Evolutionary conservation across 1,140 invertebrate species (phyloP).

Genomic region (Hylyphantes graminicola): DNA sequence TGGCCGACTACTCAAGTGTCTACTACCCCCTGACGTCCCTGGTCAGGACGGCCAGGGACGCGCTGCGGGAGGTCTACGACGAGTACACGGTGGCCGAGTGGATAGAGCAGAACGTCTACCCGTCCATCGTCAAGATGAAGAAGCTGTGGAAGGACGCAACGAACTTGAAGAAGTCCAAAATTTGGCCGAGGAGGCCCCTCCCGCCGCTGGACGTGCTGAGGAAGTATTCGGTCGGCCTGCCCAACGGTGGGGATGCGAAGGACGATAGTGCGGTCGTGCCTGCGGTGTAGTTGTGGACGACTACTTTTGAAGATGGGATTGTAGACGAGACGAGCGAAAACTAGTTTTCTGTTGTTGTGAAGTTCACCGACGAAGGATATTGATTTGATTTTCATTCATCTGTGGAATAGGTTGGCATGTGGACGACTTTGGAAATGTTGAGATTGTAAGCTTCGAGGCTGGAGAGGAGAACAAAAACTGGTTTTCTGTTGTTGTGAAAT

Average conservation of each 20-base stretch:
- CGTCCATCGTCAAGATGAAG: slow-evolving; percentile 72
- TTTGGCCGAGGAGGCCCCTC: slow-evolving; percentile 74
- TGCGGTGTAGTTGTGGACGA: slow-evolving; percentile 17
- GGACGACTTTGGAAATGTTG: no score
- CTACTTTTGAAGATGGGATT: no score
- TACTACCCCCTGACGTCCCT: slow-evolving; percentile 70
- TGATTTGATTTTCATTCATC: no score
- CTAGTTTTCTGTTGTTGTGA: no score
- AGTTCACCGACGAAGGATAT: no score
- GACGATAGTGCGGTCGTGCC: slow-evolving; percentile 40
- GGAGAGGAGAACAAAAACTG: no score
- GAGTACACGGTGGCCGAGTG: slow-evolving; percentile 80
- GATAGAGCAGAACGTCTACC: slow-evolving; percentile 76
- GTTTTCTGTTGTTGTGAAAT: no score
- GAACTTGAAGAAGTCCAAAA: slow-evolving; percentile 69
- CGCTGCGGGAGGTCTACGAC: slow-evolving; percentile 78
- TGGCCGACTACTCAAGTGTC: no score
- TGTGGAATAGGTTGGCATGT: no score
- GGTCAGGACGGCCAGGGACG: slow-evolving; percentile 74
- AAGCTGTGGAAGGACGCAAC: slow-evolving; percentile 70
- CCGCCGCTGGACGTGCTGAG: slow-evolving; percentile 64
- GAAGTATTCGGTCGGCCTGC: slow-evolving; percentile 62
- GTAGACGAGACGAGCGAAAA: no score
- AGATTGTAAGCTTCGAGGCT: no score
- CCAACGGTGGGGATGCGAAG: slow-evolving; percentile 54